Percentiles rank a stretch among this genome's conserved stretches.
These are phyloP conservation scores for Deilephila porcellus DNA, from an alignment of 2,888 invertebrate species.

Conservation along the genomic window DNA sequence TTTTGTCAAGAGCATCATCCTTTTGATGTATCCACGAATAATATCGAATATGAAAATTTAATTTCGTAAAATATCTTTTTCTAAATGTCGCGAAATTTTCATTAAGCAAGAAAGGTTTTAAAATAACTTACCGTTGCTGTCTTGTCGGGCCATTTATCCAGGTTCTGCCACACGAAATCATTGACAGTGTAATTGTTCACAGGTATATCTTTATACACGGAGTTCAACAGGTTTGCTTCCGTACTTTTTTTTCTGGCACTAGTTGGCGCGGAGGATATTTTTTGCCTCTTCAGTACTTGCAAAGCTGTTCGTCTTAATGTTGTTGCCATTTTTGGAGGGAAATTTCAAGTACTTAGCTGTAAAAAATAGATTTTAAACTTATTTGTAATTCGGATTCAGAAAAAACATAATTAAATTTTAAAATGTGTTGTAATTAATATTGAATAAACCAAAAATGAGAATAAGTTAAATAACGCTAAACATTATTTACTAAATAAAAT, in stretches of 20 bases:
- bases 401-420: background rate
- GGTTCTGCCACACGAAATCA: constrained; percentile 86
- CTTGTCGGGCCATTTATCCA: constrained; percentile 88
- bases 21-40: too few relatives aligned
- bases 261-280: constrained; percentile 36
- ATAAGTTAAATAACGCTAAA: background rate
- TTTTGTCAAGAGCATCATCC: too few relatives aligned
- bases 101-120: background rate
- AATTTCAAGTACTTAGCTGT: background rate
- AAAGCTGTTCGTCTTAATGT: constrained; percentile 50
- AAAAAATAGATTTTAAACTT: constrained; percentile 24
- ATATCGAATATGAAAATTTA: too few relatives aligned
- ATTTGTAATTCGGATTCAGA: background rate
- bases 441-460: background rate
- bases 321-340: constrained; percentile 49
- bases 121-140: constrained; percentile 87
- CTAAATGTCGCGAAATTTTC: too few relatives aligned
- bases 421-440: background rate
- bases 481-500: background rate
- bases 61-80: too few relatives aligned
- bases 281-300: constrained; percentile 45
- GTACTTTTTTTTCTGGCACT: constrained; percentile 51
- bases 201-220: constrained; percentile 75
- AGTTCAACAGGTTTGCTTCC: constrained; percentile 71
- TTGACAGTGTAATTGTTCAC: constrained; percentile 80